Evolutionary conservation across 2,113 vertebrate genomes (phyloP).

Genomic region (Rhadina sibilatrix): DNA sequence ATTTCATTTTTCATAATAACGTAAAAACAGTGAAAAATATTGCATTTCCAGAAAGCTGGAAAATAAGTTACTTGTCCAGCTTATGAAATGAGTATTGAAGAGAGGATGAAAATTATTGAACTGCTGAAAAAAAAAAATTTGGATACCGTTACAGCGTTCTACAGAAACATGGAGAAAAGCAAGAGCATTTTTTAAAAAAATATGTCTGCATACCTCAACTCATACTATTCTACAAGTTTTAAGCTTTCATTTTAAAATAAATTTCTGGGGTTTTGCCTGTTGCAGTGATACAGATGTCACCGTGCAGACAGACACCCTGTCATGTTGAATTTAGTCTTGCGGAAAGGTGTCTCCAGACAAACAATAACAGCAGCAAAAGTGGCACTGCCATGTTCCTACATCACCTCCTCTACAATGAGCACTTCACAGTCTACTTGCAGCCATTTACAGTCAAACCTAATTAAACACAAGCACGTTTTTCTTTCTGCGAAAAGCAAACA

Average conservation of each 20-base stretch:
- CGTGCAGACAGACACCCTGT: conserved; percentile 31
- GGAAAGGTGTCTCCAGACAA: conserved; percentile 60
- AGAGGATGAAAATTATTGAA: neutral
- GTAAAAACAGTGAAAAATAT: neutral
- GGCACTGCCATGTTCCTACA: conserved; percentile 34
- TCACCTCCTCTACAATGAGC: conserved; percentile 1
- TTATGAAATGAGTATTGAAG: neutral
- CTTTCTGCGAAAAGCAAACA: conserved; percentile 53
- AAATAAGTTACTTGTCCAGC: neutral
- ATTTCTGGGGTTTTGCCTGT: neutral
- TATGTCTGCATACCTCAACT: neutral
- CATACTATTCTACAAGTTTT: neutral
- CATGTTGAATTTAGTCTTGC: conserved; percentile 49
- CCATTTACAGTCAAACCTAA: conserved; percentile 63
- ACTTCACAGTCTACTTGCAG: conserved; percentile 54
- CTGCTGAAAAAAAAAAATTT: neutral
- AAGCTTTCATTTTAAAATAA: neutral
- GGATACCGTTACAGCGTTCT: neutral
- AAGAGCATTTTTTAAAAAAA: neutral
- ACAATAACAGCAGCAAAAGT: conserved; percentile 46
- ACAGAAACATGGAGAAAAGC: neutral
- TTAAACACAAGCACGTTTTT: conserved; percentile 48
- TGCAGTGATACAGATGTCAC: conserved; percentile 51
- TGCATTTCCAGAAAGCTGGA: neutral
- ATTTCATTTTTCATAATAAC: neutral